Evolutionary conservation across 2,797 vertebrate genomes (phyloP), one percentile per base, ranked within the genome.

Genomic region (Eremophila alpestris): DNA sequence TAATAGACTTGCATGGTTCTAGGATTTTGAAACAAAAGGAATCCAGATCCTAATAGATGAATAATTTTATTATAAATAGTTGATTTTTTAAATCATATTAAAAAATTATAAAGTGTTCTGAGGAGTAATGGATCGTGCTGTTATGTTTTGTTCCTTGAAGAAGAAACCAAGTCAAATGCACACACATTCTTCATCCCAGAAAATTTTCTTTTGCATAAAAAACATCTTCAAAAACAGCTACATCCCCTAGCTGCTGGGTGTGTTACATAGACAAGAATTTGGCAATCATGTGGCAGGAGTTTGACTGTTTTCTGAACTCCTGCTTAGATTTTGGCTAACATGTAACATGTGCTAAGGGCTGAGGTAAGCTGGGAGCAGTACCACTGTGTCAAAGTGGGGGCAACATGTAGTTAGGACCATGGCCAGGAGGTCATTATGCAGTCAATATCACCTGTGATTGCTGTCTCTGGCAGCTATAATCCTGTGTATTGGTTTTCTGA

Each of bases 331-430:
- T 71, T 43, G 7, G 10, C 19, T 59, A 48, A 38, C 2, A 10
- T 20, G 2, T 3, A 60, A 51, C 16, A 40, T 15, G 4, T n/a
- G 20, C 26, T 36, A 26, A 38, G 26, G 32, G 40, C 16, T 65
- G n/a, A 70, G 27, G 4, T 16, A 8, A 27, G 5, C 1, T 70
- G 21, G 40, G 36, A 75, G 27, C 19, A 63, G 12, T 19, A 24
- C 7, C 11, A 12, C 5, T 5, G 11, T 8, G 24, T 55, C 45
- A 63, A 41, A 51, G 16, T 3, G 0, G 56, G 32, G 13, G 23
- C 34, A 62, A 38, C 38, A 13, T 0, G 0, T 3, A 40, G 38
- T 6, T 48, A 63, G 67, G 16, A 23, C 2, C 0, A 1, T 16
- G 71, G 11, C 46, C 75, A 86, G 59, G 27, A 77, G 13, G n/a